Conservation (phyloP, 2,888 invertebrate genomes). For the Drosophila demipolita region DNA sequence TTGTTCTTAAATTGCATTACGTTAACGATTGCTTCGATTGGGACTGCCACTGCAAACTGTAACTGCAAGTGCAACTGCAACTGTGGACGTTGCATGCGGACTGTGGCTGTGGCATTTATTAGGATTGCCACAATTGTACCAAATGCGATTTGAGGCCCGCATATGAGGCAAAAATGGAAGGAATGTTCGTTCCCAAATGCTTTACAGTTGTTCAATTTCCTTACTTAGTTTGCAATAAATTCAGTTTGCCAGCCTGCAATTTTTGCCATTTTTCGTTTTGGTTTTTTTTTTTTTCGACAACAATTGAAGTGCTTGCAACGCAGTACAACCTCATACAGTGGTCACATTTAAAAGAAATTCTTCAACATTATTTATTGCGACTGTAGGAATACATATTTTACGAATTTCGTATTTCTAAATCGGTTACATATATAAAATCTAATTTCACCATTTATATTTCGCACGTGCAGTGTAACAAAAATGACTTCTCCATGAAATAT, state of each 20-base stretch:
- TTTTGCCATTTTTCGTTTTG: constrained; percentile 2
- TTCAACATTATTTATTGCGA: constrained; percentile 19
- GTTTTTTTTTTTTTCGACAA: constrained; percentile 6
- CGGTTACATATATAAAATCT: background rate
- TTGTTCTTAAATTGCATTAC: constrained; percentile 66
- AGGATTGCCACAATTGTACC: constrained; percentile 21
- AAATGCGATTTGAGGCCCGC: constrained; percentile 40
- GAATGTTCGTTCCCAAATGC: constrained; percentile 34
- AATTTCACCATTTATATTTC: background rate
- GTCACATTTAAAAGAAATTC: background rate
- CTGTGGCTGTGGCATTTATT: constrained; percentile 17
- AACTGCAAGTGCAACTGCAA: constrained; percentile 3
- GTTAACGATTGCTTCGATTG: constrained; percentile 51
- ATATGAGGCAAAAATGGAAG: constrained; percentile 13
- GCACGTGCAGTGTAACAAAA: background rate
- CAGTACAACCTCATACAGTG: constrained; percentile 4
- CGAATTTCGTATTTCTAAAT: background rate
- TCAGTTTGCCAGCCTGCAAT: constrained; percentile 40
- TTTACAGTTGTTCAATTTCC: constrained; percentile 36
- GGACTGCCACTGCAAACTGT: background rate
- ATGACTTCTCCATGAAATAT: background rate
- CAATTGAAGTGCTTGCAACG: constrained; percentile 8
- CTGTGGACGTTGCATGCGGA: constrained; percentile 6
- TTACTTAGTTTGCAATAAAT: constrained; percentile 35
- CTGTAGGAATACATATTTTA: background rate